Conservation (phyloP, 92 coral and sea anemone species). For the Phymanthus crucifer region DNA sequence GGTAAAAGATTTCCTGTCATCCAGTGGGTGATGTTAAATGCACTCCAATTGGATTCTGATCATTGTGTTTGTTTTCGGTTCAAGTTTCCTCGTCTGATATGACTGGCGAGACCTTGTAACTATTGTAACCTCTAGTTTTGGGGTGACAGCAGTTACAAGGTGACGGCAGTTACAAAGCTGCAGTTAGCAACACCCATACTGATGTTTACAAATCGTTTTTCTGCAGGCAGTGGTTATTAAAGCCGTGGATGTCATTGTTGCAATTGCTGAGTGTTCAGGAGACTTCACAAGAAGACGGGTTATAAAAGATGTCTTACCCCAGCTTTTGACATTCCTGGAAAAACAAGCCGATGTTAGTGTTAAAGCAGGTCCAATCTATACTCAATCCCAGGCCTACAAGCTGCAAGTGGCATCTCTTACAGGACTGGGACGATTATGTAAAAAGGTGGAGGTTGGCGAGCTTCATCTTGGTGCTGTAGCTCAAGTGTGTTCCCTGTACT, state of each 20-base stretch:
- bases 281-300: constrained; percentile 93
- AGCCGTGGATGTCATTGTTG: constrained; percentile 77
- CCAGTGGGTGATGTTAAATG: too few species aligned
- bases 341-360: constrained; percentile 71
- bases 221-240: constrained; percentile 77
- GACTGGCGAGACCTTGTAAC: too few species aligned
- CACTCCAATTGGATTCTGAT: too few species aligned
- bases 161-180: too few species aligned
- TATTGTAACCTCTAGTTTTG: too few species aligned
- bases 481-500: constrained; percentile 65
- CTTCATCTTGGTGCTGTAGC: constrained; percentile 62
- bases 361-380: constrained; percentile 78
- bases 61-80: too few species aligned
- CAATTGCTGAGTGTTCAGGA: constrained; percentile 88
- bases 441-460: constrained; percentile 74
- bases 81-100: too few species aligned
- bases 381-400: constrained; percentile 85
- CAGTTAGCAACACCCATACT: neutral
- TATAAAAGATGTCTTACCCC: constrained; percentile 80
- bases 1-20: too few species aligned
- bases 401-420: constrained; percentile 66
- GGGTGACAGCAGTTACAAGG: too few species aligned
- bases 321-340: constrained; percentile 65
- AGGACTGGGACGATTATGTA: constrained; percentile 77
- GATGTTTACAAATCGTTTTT: neutral